phyloP scores from a whole-genome alignment of 2,797 vertebrate genomes.

The Pseudochirops cupreus region DNA sequence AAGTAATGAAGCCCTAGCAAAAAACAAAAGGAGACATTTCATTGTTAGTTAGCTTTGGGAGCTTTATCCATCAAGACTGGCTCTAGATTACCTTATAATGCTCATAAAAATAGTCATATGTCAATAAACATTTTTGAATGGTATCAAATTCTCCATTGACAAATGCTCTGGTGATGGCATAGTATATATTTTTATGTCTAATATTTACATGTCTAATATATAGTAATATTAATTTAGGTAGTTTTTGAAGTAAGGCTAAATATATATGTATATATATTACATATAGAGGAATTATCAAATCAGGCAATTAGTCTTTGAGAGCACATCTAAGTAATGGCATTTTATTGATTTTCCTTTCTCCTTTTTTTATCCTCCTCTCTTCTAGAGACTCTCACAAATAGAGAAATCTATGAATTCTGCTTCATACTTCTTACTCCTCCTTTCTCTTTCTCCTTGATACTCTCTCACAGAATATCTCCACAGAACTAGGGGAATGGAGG shows the following conservation, averaged over 20 bases:
- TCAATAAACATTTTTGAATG: slow-evolving; percentile 12
- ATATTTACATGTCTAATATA: not conserved
- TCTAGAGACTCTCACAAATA: not conserved
- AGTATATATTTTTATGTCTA: slow-evolving; percentile 29
- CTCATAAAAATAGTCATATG: slow-evolving; percentile 21
- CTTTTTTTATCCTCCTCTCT: not conserved
- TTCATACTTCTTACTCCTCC: not conserved
- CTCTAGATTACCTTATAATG: slow-evolving; percentile 8
- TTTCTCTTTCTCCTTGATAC: not conserved
- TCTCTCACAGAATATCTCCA: not conserved
- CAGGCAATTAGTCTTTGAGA: not conserved
- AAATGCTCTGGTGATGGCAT: slow-evolving; percentile 2
- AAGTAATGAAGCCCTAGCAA: not conserved
- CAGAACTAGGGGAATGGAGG: not conserved
- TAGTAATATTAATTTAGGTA: not conserved
- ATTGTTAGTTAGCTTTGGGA: slow-evolving; percentile 29
- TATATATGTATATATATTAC: not conserved
- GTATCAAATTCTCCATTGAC: slow-evolving; percentile 23
- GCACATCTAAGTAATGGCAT: not conserved
- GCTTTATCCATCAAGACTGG: slow-evolving; percentile 24
- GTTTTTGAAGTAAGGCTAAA: slow-evolving; percentile 4
- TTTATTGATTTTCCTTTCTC: not conserved
- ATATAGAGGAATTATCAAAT: not conserved
- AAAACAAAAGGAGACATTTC: slow-evolving; percentile 4
- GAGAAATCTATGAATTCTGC: not conserved